These are phyloP conservation scores for Lithosia quadra DNA, from an alignment of 2,888 invertebrate genomes.

Conservation along the genomic window DNA sequence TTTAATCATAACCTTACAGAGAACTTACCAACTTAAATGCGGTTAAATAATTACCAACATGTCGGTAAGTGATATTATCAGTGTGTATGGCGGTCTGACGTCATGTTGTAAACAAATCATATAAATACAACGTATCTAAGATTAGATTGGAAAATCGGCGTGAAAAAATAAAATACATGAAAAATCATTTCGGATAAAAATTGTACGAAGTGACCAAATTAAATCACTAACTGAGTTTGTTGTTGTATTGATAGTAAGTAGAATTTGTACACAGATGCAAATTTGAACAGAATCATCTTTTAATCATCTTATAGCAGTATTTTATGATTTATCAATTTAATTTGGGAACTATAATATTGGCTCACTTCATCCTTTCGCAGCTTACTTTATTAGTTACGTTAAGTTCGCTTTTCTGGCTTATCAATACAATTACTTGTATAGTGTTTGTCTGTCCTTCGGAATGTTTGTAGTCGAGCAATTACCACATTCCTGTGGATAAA, in stretches of 20 bases:
- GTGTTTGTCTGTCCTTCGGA: constrained; percentile 30
- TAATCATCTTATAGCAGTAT: constrained; percentile 18
- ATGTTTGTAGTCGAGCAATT: constrained; percentile 32
- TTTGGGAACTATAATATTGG: constrained; percentile 25
- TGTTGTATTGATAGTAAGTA: constrained; percentile 34
- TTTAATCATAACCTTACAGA: background rate
- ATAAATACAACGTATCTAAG: background rate
- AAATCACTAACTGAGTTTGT: constrained; percentile 16
- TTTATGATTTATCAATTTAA: constrained; percentile 24
- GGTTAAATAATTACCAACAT: background rate
- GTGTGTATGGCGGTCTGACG: background rate
- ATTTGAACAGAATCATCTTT: constrained; percentile 12
- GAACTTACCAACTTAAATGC: background rate
- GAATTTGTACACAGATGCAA: constrained; percentile 19
- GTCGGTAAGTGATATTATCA: constrained; percentile 1
- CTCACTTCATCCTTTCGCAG: constrained; percentile 35
- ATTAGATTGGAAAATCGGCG: background rate
- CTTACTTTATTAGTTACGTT: constrained; percentile 39
- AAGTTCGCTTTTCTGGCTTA: constrained; percentile 54
- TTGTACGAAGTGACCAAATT: background rate
- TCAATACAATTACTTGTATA: constrained; percentile 47
- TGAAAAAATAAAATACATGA: too few species aligned
- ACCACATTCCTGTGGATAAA: constrained; percentile 20
- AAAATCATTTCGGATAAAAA: background rate
- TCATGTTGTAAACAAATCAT: too few species aligned